Base-by-base conservation (phyloP, 2,888 invertebrate genomes). In the Acleris laterana region DNA sequence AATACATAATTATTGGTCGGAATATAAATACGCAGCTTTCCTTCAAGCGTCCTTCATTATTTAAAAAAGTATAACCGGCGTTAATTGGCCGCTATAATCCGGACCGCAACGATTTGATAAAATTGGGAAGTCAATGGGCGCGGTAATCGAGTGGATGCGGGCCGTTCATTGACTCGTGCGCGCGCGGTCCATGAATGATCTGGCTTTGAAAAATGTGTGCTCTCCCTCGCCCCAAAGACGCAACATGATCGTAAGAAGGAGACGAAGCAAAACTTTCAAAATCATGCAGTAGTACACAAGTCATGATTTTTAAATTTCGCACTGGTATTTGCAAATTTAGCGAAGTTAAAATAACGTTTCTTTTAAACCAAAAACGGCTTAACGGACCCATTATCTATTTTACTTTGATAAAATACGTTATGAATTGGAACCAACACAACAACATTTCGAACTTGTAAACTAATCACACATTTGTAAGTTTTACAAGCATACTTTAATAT, bases 151-250 rank as follows among this genome's bases (percentile, higher is more conserved):
- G 68, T 63, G 51, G 67, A 56, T 71, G 71, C 55, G 44, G 62
- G 64, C 52, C 70, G 76, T 74, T 76, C 75, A 73, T 76, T 77
- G 76, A 77, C 73, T 70, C 68, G 55, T 51, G 62, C 66, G 62
- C 68, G 57, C 52, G 62, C 66, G 62, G 48, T 42, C 50, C 52
- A 57, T 66, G 61, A 66, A 66, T 66, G 65, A 66, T 66, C 11
- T 20, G 38, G 51, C 42, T 46, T 16, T 46, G 16, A 46, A 46
- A 46, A n/a, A 46, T 46, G 5, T 4, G 17, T 17, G 46, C 46
- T 44, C n/a, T n/a, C 44, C n/a, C 44, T 44, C 44, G 44, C 44
- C 5, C 5, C n/a, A 5, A 17, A 46, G n/a, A n/a, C 17, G 46
- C 17, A 17, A n/a, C 17, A 16, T 7, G n/a, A 46, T 17, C 1